Evolutionary conservation across 2,888 invertebrate genomes (phyloP).

Genomic region (Theristus sp.): DNA sequence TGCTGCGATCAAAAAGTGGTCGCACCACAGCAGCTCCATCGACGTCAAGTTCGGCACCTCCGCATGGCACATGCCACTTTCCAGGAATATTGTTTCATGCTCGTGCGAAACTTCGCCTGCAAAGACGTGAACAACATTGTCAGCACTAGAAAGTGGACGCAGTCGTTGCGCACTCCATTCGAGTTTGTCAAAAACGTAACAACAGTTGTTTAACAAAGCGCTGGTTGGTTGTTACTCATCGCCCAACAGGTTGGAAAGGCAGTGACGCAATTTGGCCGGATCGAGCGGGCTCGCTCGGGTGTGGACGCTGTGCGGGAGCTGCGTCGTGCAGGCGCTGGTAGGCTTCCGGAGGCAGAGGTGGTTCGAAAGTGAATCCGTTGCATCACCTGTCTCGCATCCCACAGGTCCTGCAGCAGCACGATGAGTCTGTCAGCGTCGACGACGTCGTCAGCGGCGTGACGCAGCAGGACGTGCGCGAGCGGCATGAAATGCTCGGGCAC

Average conservation of each 20-base stretch:
- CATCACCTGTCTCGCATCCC: not conserved
- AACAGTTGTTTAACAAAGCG: too few species aligned
- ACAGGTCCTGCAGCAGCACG: not conserved
- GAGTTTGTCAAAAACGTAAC: too few species aligned
- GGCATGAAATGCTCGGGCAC: slow-evolving; percentile 61
- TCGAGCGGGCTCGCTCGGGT: too few species aligned
- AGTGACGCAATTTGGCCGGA: too few species aligned
- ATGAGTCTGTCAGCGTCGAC: slow-evolving; percentile 60
- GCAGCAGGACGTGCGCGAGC: slow-evolving; percentile 70
- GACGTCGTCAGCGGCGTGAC: slow-evolving; percentile 61
- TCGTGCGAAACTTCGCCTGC: slow-evolving; percentile 1
- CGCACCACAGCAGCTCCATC: not conserved
- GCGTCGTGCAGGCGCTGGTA: too few species aligned
- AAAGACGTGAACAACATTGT: too few species aligned
- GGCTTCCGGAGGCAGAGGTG: too few species aligned
- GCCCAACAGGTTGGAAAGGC: too few species aligned
- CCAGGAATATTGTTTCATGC: not conserved
- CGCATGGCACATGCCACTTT: not conserved
- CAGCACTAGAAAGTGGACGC: too few species aligned
- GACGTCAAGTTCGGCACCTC: not conserved
- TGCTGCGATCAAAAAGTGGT: not conserved
- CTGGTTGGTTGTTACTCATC: too few species aligned
- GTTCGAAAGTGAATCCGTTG: too few species aligned
- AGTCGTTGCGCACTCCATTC: not conserved
- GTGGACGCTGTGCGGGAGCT: too few species aligned